Conservation (phyloP, 2,888 invertebrate species). For the Bimastos eiseni region DNA sequence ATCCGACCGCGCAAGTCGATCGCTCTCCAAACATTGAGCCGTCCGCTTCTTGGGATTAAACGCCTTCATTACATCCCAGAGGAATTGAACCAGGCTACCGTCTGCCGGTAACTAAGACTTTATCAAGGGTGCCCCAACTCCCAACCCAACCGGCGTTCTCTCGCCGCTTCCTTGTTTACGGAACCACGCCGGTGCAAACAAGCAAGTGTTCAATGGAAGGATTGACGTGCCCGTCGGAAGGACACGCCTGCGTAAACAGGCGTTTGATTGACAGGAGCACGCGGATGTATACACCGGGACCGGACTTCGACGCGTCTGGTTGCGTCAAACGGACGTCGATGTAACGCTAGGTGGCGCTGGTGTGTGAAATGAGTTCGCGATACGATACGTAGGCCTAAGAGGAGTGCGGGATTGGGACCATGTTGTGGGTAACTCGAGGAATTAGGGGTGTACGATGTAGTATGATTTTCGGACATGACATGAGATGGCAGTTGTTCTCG, state of each 20-base stretch:
- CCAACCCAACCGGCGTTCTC: neutral
- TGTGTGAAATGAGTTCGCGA: neutral
- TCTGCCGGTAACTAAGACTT: neutral
- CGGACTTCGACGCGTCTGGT: neutral
- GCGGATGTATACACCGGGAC: neutral
- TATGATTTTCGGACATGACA: neutral
- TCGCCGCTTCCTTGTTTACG: neutral
- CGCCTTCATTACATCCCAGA: neutral
- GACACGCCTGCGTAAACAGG: constrained; percentile 21
- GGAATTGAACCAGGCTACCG: neutral
- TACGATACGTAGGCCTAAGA: neutral
- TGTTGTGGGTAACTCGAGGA: neutral
- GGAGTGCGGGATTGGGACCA: neutral
- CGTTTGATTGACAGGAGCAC: constrained; percentile 15
- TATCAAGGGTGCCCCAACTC: neutral
- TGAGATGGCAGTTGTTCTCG: neutral
- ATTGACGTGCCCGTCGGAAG: neutral
- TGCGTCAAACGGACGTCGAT: neutral
- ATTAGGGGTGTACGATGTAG: neutral
- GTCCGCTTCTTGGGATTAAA: neutral
- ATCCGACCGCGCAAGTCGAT: neutral
- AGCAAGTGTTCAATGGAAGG: neutral
- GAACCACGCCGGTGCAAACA: neutral
- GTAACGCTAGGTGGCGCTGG: neutral
- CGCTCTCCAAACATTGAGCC: neutral